Percentiles rank a stretch among this genome's conserved stretches.
These are phyloP conservation scores for Anisognathus igniventris DNA, from an alignment of 2,797 vertebrate genomes.

Conservation along the genomic window DNA sequence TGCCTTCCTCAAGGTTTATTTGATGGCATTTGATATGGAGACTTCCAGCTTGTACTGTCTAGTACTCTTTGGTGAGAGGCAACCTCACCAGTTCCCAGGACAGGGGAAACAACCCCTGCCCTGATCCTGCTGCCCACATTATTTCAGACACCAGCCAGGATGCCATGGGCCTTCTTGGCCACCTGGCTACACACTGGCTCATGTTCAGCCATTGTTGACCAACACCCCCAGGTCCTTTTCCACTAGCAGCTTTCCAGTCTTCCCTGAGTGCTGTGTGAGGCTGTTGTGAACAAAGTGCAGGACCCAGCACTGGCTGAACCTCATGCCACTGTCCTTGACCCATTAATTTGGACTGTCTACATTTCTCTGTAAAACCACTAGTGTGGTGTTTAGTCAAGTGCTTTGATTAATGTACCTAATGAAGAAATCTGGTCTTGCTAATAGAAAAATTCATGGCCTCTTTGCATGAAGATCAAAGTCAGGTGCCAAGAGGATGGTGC, in stretches of 20 bases:
- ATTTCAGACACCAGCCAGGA: neutral
- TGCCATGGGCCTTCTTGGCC: neutral
- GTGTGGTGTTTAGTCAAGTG: neutral
- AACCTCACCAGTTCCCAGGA: accelerated
- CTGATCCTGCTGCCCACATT: neutral
- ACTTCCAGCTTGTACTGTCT: neutral
- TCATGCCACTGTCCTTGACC: neutral
- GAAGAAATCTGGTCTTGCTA: neutral
- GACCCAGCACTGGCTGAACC: accelerated
- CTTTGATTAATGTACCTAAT: neutral
- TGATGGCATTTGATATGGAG: neutral
- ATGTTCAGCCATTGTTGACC: accelerated
- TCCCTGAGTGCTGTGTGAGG: accelerated
- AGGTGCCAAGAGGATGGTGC: neutral
- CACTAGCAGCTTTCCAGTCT: accelerated
- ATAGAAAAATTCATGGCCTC: neutral
- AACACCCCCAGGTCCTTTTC: neutral
- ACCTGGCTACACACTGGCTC: accelerated
- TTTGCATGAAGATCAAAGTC: neutral
- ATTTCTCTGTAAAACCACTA: neutral
- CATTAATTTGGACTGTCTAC: accelerated
- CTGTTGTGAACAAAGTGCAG: neutral
- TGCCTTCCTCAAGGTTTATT: neutral
- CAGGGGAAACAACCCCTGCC: accelerated
- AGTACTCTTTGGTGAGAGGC: neutral